These are phyloP conservation scores for Blera fallax DNA, from an alignment of 2,888 invertebrate species.

Conservation along the genomic window DNA sequence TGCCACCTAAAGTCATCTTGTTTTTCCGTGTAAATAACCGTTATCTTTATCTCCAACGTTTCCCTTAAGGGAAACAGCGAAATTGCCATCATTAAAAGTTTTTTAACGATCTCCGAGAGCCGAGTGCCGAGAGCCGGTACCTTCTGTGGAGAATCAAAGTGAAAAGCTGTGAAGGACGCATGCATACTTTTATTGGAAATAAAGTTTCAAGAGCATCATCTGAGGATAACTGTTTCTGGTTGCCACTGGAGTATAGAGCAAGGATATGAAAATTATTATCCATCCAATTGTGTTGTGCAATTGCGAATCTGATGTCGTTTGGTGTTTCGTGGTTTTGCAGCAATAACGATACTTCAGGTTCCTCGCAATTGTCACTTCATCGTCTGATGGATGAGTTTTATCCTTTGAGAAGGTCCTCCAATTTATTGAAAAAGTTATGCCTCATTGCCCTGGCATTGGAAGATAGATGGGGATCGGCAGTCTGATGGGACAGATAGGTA, in stretches of 20 bases:
- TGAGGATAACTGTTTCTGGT: background rate
- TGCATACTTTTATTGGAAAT: background rate
- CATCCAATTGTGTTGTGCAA: background rate
- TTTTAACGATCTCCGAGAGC: background rate
- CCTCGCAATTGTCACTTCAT: background rate
- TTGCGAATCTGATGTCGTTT: background rate
- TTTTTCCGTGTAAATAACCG: background rate
- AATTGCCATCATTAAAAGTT: background rate
- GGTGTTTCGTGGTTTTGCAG: background rate
- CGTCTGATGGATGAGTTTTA: background rate
- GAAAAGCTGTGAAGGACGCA: background rate
- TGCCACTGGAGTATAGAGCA: background rate
- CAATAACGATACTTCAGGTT: background rate
- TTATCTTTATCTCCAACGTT: background rate
- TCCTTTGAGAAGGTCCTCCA: background rate
- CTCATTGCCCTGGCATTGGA: background rate
- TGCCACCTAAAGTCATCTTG: background rate
- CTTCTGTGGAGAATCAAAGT: background rate
- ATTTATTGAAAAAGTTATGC: conserved; percentile 4
- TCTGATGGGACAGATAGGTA: background rate
- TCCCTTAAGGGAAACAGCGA: background rate
- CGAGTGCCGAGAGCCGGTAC: too few relatives aligned
- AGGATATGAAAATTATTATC: background rate
- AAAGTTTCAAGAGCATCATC: background rate
- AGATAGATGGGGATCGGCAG: background rate